Evolutionary conservation across 2,797 vertebrate genomes (phyloP), one percentile per base, ranked within the genome.

Genomic region (Microcaecilia unicolor): DNA sequence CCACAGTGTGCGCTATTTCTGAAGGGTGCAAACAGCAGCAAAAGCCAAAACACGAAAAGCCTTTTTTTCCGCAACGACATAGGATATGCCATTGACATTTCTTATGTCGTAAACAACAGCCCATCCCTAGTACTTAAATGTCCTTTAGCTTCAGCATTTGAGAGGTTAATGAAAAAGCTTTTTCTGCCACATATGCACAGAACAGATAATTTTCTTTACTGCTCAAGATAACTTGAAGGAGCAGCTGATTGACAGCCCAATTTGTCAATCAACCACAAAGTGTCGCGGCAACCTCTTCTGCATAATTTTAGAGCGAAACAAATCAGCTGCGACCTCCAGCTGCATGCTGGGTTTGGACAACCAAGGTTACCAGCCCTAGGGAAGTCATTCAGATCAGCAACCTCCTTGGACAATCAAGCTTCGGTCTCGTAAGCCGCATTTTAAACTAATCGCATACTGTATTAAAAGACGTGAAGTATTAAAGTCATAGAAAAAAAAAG

Each of bases 181-280:
- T 55, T 61, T 67, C 51, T 55, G 13, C 24, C 67, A 59, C 61
- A 61, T 65, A 46, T 69, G 72, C 67, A 52, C 57, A 31, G 64
- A 72, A 58, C 64, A 72, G 72, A 72, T 81, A 58, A 72, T 71
- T 78, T 73, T 63, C 72, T 72, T 68, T 70, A 68, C 64, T 66
- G 58, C 62, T 70, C 61, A 50, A 8, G 73, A 67, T 69, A 70
- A 72, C 66, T 66, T 68, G 60, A 67, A 61, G 61, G 53, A 62
- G 44, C 39, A 19, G 66, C 71, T 78, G 75, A 81, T 60, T 67
- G 73, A 75, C 75, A 80, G 61, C 56, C 58, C 60, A 75, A 77
- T 76, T 80, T 80, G 75, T 77, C 78, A 69, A 57, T 78, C 77
- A 81, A 49, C 51, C 24, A 28, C 54, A 43, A 36, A 65, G 51